These are phyloP conservation scores for Ailurus styani DNA, from an alignment of 2,113 vertebrate genomes.

Conservation along the genomic window DNA sequence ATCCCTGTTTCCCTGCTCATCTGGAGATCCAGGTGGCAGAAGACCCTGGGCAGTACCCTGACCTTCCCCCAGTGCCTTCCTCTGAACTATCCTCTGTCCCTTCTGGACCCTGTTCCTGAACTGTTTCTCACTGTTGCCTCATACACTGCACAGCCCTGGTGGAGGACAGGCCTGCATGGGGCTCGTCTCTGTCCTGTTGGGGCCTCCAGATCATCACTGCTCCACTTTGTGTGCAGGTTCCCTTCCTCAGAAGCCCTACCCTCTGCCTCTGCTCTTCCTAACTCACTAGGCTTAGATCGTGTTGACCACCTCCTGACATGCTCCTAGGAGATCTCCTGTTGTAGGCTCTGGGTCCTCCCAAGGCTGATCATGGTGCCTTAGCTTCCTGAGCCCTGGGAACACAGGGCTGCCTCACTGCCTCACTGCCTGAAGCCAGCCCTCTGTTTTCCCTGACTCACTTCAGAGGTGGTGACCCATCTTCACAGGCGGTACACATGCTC, in stretches of 20 bases:
- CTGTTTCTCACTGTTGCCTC: background rate
- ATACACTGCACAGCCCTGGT: background rate
- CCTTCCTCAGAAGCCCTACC: background rate
- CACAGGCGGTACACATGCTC: background rate
- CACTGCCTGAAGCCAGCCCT: background rate
- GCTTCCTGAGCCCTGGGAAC: too few relatives aligned
- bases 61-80: background rate
- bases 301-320: too few relatives aligned
- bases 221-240: background rate
- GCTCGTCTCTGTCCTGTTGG: background rate
- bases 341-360: background rate
- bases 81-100: background rate
- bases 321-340: background rate
- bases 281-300: background rate
- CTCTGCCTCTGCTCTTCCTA: background rate
- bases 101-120: background rate
- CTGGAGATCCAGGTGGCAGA: background rate
- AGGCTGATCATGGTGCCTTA: too few relatives aligned
- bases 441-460: background rate
- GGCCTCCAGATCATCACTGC: background rate
- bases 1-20: background rate
- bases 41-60: background rate
- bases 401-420: too few relatives aligned
- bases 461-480: background rate
- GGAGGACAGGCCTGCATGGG: background rate